Evolutionary conservation across 92 coral and sea anemone genomes (phyloP), one percentile per base, ranked within the genome.

Genomic region (Hydrozoanthus gracilis): DNA sequence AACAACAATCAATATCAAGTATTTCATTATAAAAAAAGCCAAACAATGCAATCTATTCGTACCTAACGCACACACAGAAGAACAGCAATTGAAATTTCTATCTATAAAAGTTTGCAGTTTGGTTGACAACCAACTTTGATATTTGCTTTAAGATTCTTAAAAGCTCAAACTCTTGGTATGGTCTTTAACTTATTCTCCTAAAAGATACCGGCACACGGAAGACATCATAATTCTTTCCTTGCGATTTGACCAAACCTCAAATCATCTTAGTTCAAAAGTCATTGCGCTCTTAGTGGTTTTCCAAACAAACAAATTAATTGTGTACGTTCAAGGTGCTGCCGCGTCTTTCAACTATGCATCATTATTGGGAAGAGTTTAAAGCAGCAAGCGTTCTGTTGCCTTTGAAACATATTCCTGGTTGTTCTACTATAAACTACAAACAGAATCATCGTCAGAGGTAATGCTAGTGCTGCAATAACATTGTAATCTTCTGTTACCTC

Each of bases 201-300:
- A 27, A 27, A 27, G 7, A 51, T 20, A 16, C 9, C 12, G 46
- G 72, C 85, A 80, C 66, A 70, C 51, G 85, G 85, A 80, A 80
- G 48, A 65, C 58, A 80, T 80, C 82, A 76, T 65, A 64, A 3
- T 16, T 14, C 39, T 20, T 44, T 60, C 6, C 10, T 78, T 44
- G 46, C 68, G 51, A 61, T 50, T 62, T 49, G 47, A 17, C 50
- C 16, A 45, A 49, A 47, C 60, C 27, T 15, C 5, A 47, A 80
- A 49, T 7, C 73, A 80, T 49, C 17, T 17, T 46, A 66, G 27
- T 64, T 64, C 17, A 64, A 66, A 80, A 48, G 73, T 65, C 73
- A 80, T 65, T 48, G 46, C 85, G 74, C 85, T 65, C 85, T 65
- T 35, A 18, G 85, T 64, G 85, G 85, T 65, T 80, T 64, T 80